Evolutionary conservation across 2,888 invertebrate genomes (phyloP).

Genomic region (Caenorhabditis afra): DNA sequence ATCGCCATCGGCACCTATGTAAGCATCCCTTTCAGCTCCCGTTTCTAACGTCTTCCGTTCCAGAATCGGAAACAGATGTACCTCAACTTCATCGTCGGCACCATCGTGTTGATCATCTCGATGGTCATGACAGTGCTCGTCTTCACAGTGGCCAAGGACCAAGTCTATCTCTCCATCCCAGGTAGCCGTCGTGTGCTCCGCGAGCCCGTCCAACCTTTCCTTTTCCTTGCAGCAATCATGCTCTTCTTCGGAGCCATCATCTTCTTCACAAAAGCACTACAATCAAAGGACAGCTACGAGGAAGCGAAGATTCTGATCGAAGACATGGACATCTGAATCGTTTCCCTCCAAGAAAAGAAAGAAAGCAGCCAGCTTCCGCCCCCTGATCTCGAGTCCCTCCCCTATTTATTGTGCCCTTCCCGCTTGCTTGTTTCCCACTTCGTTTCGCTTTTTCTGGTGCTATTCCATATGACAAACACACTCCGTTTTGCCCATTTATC

Average conservation of each 20-base stretch:
- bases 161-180: conserved; percentile 58
- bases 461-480: conserved; percentile 42
- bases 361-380: background rate
- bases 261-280: conserved; percentile 61
- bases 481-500: conserved; percentile 34
- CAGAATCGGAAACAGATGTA: conserved; percentile 62
- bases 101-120: conserved; percentile 47
- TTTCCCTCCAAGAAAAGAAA: background rate
- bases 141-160: conserved; percentile 55
- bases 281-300: conserved; percentile 59
- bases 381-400: conserved; percentile 6
- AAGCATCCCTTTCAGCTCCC: conserved; percentile 18
- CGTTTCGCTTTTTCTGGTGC: conserved; percentile 35
- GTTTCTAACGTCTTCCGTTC: background rate
- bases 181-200: conserved; percentile 9
- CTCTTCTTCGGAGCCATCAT: conserved; percentile 59
- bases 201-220: background rate
- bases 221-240: conserved; percentile 46
- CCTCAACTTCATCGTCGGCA: conserved; percentile 51
- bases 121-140: conserved; percentile 47
- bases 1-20: conserved; percentile 69
- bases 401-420: conserved; percentile 36
- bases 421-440: conserved; percentile 2
- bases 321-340: conserved; percentile 50
- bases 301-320: conserved; percentile 58